These are phyloP conservation scores for Chrysina gloriosa DNA, from an alignment of 2,888 invertebrate genomes.

Conservation along the genomic window DNA sequence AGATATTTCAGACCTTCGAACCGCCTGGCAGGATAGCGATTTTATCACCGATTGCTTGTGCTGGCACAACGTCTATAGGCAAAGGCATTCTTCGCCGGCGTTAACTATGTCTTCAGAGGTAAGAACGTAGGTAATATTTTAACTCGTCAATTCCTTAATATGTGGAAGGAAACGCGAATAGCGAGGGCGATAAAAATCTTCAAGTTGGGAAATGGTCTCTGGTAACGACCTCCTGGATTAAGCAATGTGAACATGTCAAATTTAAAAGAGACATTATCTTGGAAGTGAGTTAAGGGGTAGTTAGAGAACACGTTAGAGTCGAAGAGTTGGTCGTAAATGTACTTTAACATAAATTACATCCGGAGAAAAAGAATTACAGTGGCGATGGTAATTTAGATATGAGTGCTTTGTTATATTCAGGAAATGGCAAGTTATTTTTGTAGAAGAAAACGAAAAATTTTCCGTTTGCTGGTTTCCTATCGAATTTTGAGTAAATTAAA, in stretches of 20 bases:
- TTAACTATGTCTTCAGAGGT: constrained; percentile 83
- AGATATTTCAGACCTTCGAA: constrained; percentile 77
- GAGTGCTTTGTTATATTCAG: background rate
- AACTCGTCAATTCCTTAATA: too few relatives aligned
- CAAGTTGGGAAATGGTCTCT: too few relatives aligned
- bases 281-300: background rate
- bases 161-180: too few relatives aligned
- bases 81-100: constrained; percentile 79
- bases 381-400: background rate
- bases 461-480: background rate
- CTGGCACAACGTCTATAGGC: constrained; percentile 86
- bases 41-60: constrained; percentile 84
- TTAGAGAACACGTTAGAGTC: background rate
- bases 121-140: constrained; percentile 49
- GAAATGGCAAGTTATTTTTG: background rate
- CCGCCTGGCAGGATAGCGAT: constrained; percentile 84
- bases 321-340: background rate
- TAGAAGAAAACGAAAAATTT: background rate
- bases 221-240: too few relatives aligned
- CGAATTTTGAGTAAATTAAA: background rate
- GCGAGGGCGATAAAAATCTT: too few relatives aligned
- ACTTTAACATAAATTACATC: background rate
- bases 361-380: background rate
- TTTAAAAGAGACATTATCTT: too few relatives aligned
- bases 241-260: too few relatives aligned